Evolutionary conservation across 2,113 vertebrate species (phyloP), one percentile per base, ranked within the genome.

Genomic region (Nansenia antarctica): DNA sequence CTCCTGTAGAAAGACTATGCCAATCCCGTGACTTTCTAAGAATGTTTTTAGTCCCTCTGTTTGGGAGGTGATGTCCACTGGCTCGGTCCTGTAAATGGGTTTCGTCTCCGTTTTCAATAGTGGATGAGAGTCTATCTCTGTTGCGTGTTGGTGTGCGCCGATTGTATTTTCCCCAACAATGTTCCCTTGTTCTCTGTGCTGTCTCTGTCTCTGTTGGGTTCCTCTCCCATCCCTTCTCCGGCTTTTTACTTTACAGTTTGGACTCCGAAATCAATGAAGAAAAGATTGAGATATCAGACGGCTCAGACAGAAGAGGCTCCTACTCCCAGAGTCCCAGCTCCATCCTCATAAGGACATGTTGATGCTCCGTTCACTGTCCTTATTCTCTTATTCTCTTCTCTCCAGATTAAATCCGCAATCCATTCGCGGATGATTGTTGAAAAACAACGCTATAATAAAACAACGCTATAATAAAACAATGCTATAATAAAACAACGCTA

Each of bases 141-240:
- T 11, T 58, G 72, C 80, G 55, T 74, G 29, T 82, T 79, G 32
- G 54, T 77, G 84, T 82, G 78, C 74, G 64, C 68, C 68, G 66
- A 86, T 85, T 87, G 87, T 88, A 83, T 80, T 73, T 74, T 78
- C 47, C 39, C 76, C 81, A 89, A 87, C 86, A 88, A 67, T 83
- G 86, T 84, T 80, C 78, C 85, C 87, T 88, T 88, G 88, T 89
- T 90, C 79, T 82, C 73, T 67, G 78, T 47, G 73, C 65, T 18
- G 83, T 79, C 77, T 76, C 73, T 70, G 69, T 60, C 77, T 76
- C 73, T 70, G 69, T 60, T 74, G 52, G 76, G 66, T 77, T 84
- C 80, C 82, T 87, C 82, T 90, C 88, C 86, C 89, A 90, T 91
- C 85, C 85, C 67, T 26, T 53, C 71, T 60, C 63, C 67, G 7